Percentiles rank a stretch among this genome's conserved stretches.
These are phyloP conservation scores for Erithacus rubecula DNA, from an alignment of 2,797 vertebrate species.

Conservation along the genomic window DNA sequence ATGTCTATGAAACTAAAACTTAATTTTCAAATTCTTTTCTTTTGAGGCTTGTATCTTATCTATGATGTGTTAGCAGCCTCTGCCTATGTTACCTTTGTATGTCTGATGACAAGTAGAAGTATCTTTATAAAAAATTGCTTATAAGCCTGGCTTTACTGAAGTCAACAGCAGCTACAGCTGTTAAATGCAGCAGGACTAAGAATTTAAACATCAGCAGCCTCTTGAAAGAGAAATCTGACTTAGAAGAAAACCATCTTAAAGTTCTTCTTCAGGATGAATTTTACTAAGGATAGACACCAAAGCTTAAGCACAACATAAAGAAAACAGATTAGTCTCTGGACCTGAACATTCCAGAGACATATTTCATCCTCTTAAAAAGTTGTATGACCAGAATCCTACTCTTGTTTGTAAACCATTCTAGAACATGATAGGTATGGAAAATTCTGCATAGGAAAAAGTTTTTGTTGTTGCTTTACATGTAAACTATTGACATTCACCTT, in stretches of 20 bases:
- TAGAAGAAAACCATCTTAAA: neutral
- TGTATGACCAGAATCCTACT: neutral
- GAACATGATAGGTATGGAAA: neutral
- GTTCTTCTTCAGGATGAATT: neutral
- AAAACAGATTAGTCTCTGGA: neutral
- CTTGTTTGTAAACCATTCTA: neutral
- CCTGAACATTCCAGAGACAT: neutral
- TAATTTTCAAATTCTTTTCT: neutral
- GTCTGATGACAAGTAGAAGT: neutral
- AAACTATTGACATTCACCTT: neutral
- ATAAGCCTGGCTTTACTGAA: neutral
- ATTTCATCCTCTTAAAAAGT: neutral
- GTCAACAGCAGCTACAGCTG: neutral
- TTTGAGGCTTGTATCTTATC: neutral
- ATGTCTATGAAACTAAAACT: neutral
- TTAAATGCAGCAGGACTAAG: neutral
- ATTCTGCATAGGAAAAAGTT: neutral
- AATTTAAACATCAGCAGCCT: neutral
- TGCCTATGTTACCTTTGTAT: neutral
- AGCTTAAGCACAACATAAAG: neutral
- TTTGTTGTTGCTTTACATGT: neutral
- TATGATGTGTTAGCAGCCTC: neutral
- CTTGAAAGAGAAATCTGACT: neutral
- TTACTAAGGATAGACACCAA: neutral
- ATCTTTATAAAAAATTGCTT: neutral